Evolutionary conservation across 1,140 invertebrate genomes (phyloP), one percentile per base, ranked within the genome.

Genomic region (Cydia amplana): DNA sequence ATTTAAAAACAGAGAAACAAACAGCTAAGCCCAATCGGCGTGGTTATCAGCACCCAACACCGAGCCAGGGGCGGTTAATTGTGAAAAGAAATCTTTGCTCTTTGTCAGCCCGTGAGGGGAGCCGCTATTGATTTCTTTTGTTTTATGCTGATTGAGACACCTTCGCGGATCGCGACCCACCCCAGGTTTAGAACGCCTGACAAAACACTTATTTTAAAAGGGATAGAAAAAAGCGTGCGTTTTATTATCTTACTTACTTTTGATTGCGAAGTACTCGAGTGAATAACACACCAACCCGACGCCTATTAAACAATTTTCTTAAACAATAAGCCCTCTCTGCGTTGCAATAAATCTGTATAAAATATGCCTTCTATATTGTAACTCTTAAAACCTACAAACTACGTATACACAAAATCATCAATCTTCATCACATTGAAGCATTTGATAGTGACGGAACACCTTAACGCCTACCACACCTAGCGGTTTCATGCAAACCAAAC

Each of bases 61-160:
- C 79, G 80, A 63, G 32, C 64, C 60, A 23, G 80, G 87, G 89
- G 90, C 88, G 88, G 85, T 91, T 93, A 93, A 93, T 93, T 93
- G 91, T 91, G 90, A 93, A 92, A 92, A 93, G 91, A 93, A 93
- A 93, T 93, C 91, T 91, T 91, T 93, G 90, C 88, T 91, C 90
- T 91, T 91, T 91, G 91, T 91, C 88, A 91, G 89, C 86, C 82
- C 74, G 85, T 83, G 77, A 80, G 87, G 89, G 87, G 85, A 82
- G 82, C 28, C 51, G 70, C 87, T 93, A 93, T 93, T 93, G 91
- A 93, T 93, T 93, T 93, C 91, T 93, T 93, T 92, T 93, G 90
- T 93, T 93, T 92, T 93, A 93, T 93, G 91, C 91, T 93, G 91
- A 93, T 93, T 93, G 91, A 91, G 91, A 92, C 91, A 93, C 91